Percentiles rank a stretch among this genome's conserved stretches.
Conservation (phyloP, 2,113 vertebrate genomes). For the Hypanus sabinus region DNA sequence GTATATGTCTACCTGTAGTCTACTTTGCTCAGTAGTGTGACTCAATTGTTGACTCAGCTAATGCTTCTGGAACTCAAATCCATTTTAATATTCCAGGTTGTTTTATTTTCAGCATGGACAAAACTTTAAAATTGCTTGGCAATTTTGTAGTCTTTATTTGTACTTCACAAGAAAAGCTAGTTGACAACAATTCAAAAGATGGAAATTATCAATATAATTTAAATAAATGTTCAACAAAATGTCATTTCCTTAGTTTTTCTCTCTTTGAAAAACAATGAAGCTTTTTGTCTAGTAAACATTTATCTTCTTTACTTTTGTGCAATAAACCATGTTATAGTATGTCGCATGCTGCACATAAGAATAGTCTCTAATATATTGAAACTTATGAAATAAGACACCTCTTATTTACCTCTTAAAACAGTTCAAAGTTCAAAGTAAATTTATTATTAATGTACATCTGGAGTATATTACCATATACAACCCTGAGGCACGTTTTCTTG, state of each 20-base stretch:
- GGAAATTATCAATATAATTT: slow-evolving; percentile 3
- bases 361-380: not conserved
- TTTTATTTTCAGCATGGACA: not conserved
- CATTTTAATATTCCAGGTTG: slow-evolving; percentile 21
- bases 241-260: not conserved
- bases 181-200: slow-evolving; percentile 1
- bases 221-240: slow-evolving; percentile 20
- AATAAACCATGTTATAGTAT: no score
- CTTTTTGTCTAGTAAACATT: not conserved
- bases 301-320: not conserved
- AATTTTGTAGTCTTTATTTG: slow-evolving; percentile 17
- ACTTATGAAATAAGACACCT: no score
- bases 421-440: not conserved
- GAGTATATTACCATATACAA: no score
- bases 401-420: no score
- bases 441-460: no score
- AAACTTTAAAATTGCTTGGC: not conserved
- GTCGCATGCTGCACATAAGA: not conserved
- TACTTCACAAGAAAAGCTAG: not conserved
- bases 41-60: not conserved
- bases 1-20: not conserved
- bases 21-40: not conserved
- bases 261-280: slow-evolving; percentile 23
- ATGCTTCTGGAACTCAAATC: slow-evolving; percentile 26
- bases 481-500: no score